Base-by-base conservation (phyloP, 2,113 vertebrate species). In the Toxotes chatareus region DNA sequence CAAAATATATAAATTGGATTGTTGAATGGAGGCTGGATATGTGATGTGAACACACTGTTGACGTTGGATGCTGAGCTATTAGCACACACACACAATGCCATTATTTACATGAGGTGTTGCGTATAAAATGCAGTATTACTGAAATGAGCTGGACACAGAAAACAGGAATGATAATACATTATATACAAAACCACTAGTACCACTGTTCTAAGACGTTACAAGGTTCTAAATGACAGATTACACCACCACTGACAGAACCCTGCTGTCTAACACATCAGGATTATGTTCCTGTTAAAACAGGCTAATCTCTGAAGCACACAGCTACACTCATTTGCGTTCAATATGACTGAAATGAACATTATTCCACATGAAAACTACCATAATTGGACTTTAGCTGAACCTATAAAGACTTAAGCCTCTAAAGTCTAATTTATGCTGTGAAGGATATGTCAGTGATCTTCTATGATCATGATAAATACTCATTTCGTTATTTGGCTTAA, bases 211-310 rank as follows among this genome's bases (percentile, higher is more conserved):
- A 46, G 46, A 67, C n/a, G 36, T 38, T 70, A 72, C 8, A 46
- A 68, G 67, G 36, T 57, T 47, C 23, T 76, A 85, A 88, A 86
- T 73, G 63, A 85, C 76, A 90, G n/a, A 88, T 89, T 85, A 90
- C 66, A 72, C 21, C 67, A 74, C 21, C 21, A 56, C 64, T 80
- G 74, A 81, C 70, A 51, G 65, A 70, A 71, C 61, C 80, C 73
- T 82, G 79, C 76, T 80, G 73, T 70, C 63, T 68, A 57, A 82
- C 79, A 84, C 71, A 55, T 88, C 34, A 66, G 83, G 82, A 86
- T 90, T 10, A 90, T 36, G 46, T 38, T 80, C 44, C 68, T 23
- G 69, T 69, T 86, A 38, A 80, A 88, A 73, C 49, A 10, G 67
- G 31, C 55, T 92, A 82, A 90, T 87, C 67, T 81, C 40, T 71